Evolutionary conservation across 2,797 vertebrate genomes (phyloP).

Genomic region (Nannoperca obscura): DNA sequence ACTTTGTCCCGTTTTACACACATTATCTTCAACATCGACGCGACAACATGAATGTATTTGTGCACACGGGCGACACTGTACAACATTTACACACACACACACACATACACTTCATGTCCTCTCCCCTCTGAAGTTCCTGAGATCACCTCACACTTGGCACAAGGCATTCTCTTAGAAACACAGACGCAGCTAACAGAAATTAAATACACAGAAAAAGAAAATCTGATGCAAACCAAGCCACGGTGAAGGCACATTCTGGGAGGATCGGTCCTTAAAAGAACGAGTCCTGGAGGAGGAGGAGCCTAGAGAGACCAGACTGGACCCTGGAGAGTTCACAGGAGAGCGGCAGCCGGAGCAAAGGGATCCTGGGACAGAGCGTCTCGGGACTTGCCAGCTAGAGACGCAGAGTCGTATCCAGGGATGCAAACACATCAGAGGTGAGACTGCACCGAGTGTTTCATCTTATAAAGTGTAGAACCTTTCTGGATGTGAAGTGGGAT

Average conservation of each 20-base stretch:
- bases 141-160: conserved; percentile 81
- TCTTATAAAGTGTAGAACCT: not conserved
- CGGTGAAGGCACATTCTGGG: conserved; percentile 87
- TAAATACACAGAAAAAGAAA: conserved; percentile 58
- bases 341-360: conserved; percentile 36
- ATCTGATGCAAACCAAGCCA: conserved; percentile 60
- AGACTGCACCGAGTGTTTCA: not conserved
- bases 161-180: conserved; percentile 72
- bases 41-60: conserved; percentile 27
- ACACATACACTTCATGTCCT: conserved; percentile 19
- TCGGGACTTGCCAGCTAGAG: not conserved
- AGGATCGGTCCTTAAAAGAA: conserved; percentile 62
- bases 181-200: conserved; percentile 44
- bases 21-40: conserved; percentile 45
- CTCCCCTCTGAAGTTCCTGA: conserved; percentile 80
- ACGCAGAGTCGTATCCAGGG: conserved; percentile 42
- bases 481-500: not conserved
- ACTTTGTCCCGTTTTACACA: conserved; percentile 25
- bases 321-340: conserved; percentile 31
- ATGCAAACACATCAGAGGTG: conserved; percentile 57
- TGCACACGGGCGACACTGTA: conserved; percentile 58
- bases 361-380: conserved; percentile 45
- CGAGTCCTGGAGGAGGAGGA: conserved; percentile 53
- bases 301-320: not conserved
- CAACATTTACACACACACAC: conserved; percentile 56